Percentiles rank a stretch among this genome's conserved stretches.
These are phyloP conservation scores for Marisa cornuarietis DNA, from an alignment of 1,140 invertebrate species.

Conservation along the genomic window DNA sequence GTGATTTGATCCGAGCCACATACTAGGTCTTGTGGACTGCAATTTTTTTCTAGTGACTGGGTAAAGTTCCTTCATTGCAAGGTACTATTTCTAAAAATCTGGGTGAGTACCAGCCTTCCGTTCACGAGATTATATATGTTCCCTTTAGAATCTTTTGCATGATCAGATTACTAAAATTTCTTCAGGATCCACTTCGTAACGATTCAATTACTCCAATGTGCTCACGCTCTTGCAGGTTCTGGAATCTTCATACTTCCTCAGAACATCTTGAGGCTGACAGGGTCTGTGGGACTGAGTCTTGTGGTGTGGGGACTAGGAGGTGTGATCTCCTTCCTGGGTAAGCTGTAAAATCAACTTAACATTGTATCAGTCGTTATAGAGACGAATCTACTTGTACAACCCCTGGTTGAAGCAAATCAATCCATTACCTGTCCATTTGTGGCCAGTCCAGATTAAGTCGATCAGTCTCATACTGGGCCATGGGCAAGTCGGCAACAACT, in stretches of 20 bases:
- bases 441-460: no score
- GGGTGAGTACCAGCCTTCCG: no score
- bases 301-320: background rate
- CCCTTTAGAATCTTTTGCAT: no score
- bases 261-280: conserved; percentile 1
- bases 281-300: background rate
- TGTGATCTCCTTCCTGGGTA: background rate
- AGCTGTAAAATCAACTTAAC: background rate
- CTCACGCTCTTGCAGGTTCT: background rate
- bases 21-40: background rate
- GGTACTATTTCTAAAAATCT: no score
- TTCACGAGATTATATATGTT: background rate
- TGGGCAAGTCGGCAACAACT: no score
- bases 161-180: no score
- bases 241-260: background rate
- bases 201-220: background rate
- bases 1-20: no score
- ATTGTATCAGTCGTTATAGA: background rate
- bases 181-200: background rate
- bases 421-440: no score
- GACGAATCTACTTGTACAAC: no score
- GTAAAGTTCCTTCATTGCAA: no score
- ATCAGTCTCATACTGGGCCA: no score
- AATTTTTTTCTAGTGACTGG: background rate
- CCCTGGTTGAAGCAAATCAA: no score